Conservation (phyloP, 2,113 vertebrate species). For the Neomonachus schauinslandi region DNA sequence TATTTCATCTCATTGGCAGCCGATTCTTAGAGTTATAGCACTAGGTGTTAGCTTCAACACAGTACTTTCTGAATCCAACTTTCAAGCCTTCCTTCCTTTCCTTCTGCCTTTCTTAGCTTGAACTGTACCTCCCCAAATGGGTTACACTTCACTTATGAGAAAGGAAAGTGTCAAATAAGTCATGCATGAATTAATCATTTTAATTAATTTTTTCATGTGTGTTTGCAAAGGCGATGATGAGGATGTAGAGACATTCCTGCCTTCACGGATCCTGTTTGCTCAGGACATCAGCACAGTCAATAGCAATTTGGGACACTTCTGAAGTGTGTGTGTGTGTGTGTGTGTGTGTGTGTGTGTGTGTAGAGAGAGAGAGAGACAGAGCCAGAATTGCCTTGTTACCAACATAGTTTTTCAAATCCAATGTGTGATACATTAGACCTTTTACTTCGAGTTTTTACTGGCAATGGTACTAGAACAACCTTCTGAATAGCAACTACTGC, state of each 20-base stretch:
- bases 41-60: rapidly evolving
- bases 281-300: neutral
- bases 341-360: neutral
- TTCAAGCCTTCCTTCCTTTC: neutral
- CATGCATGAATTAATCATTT: neutral
- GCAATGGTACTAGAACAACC: slow-evolving; percentile 84
- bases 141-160: neutral
- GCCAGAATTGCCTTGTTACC: slow-evolving; percentile 70
- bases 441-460: slow-evolving; percentile 93
- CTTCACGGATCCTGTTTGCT: neutral
- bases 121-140: neutral
- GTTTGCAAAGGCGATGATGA: neutral
- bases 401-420: slow-evolving; percentile 81
- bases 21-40: neutral
- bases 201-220: neutral
- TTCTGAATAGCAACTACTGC: slow-evolving; percentile 84
- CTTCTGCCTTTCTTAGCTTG: neutral
- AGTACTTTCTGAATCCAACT: neutral
- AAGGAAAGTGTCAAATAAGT: neutral
- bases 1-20: rapidly evolving
- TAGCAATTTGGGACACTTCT: neutral
- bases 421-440: slow-evolving; percentile 90
- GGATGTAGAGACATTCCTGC: neutral
- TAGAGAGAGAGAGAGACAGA: neutral
- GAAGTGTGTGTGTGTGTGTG: neutral